phyloP scores from a whole-genome alignment of 2,797 vertebrate genomes.

The Typhlichthys subterraneus region DNA sequence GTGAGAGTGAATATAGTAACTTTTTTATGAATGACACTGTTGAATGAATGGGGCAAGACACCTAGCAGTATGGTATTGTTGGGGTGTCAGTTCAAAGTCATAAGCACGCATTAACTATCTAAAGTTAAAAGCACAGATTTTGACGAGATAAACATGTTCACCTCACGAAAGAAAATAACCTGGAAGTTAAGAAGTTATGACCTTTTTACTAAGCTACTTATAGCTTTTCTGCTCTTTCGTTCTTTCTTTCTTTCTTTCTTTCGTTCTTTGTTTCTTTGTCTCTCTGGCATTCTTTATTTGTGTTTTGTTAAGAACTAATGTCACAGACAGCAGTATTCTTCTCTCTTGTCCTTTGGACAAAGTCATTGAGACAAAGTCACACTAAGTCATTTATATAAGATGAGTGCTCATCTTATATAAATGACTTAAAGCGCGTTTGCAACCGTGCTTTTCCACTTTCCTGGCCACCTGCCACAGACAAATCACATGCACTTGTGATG shows the following conservation, averaged over 20 bases:
- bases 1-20: background rate
- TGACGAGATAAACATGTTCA: too few relatives aligned
- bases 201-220: slow-evolving; percentile 46
- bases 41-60: too few relatives aligned
- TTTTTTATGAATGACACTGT: too few relatives aligned
- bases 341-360: slow-evolving; percentile 3
- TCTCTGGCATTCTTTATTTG: background rate
- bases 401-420: slow-evolving; percentile 28
- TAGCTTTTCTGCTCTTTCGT: background rate
- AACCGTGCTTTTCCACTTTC: too few relatives aligned
- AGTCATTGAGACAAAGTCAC: too few relatives aligned
- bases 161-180: background rate
- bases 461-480: slow-evolving; percentile 35
- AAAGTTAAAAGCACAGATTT: too few relatives aligned
- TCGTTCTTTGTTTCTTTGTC: background rate
- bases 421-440: slow-evolving; percentile 21
- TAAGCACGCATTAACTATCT: too few relatives aligned
- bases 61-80: too few relatives aligned
- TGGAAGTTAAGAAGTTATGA: slow-evolving; percentile 16
- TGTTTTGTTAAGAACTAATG: slow-evolving; percentile 2
- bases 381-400: too few relatives aligned
- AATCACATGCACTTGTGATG: slow-evolving; percentile 48
- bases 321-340: slow-evolving; percentile 18
- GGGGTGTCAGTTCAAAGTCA: too few relatives aligned
- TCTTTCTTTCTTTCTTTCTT: background rate